Base-by-base conservation (phyloP, 2,113 vertebrate species). In the Alectura lathami region DNA sequence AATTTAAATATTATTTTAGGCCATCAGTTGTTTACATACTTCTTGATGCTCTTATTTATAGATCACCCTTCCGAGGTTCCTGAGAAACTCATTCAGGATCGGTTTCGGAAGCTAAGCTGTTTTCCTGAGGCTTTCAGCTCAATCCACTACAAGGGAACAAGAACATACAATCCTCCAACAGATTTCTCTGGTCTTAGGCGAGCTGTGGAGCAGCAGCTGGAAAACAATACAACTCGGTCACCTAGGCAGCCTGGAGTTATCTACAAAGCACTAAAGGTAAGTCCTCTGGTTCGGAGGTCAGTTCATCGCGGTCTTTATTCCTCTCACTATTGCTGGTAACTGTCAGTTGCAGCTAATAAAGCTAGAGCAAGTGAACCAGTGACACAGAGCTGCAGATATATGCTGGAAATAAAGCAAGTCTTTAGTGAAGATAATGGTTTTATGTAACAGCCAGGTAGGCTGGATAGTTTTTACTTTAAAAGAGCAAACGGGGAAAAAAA, bases 101-200 rank as follows among this genome's bases (percentile, higher is more conserved):
- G 99, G 24, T 99, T 99, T 97, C 98, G 99, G 95, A 99, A 99
- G 96, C 97, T 99, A 86, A 98, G 98, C 74, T 98, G 99, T 80
- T 99, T 99, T 91, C 99, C 99, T 0, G 99, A 99, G 96, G 99
- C 99, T n/a, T 99, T 99, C 96, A 99, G 99, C 95, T 99, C 99
- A 63, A 97, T 99, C 91, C 99, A 99, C 96, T 99, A 99, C 97
- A 98, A 99, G 42, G 99, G 99, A 87, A 99, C 99, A 27, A 99
- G 99, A 73, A 99, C 99, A 48, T 99, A 99, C 97, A 99, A 99
- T 96, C 99, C 99, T 40, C 99, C 99, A 70, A 99, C 99, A 0
- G 99, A 99, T 97, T 99, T 99, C 97, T 99, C 98, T 38, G 99
- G 99, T 13, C 98, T 99, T 54, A 98, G 99, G 64, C 98, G 97